Percentiles rank a stretch among this genome's conserved stretches.
These are phyloP conservation scores for Uria aalge DNA, from an alignment of 2,113 vertebrate species.

Conservation along the genomic window DNA sequence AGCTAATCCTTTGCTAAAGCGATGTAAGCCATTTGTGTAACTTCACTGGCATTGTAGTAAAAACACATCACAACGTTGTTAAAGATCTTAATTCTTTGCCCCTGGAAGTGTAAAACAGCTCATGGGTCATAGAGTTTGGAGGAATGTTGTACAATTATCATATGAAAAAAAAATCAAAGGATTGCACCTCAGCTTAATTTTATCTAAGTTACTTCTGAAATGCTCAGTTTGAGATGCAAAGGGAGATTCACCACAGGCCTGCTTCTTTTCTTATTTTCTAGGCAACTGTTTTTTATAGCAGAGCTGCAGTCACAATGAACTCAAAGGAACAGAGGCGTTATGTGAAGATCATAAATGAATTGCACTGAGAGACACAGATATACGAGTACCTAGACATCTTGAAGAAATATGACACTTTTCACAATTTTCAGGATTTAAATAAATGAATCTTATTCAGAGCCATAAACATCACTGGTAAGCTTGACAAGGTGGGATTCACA, in stretches of 20 bases:
- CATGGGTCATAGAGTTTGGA: not conserved
- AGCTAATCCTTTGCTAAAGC: not conserved
- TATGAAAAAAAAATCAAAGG: not conserved
- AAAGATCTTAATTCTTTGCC: not conserved
- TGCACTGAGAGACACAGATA: not conserved
- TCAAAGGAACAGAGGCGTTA: not conserved
- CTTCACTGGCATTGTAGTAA: not conserved
- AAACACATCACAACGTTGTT: not conserved
- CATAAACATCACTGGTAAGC: not conserved
- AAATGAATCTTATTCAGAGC: not conserved
- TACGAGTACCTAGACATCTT: not conserved
- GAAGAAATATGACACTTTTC: not conserved
- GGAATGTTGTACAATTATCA: not conserved
- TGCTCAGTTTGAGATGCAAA: not conserved
- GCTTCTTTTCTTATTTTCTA: not conserved
- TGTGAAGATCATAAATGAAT: not conserved
- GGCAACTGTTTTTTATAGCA: not conserved
- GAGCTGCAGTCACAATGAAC: not conserved
- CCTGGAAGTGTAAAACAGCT: not conserved
- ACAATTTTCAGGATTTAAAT: not conserved
- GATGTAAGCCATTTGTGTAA: not conserved
- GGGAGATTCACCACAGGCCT: not conserved
- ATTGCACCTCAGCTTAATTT: not conserved
- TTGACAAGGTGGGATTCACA: not conserved
- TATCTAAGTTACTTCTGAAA: not conserved